phyloP scores from a whole-genome alignment of 1,140 invertebrate species.

The Drosophila rhopaloa region DNA sequence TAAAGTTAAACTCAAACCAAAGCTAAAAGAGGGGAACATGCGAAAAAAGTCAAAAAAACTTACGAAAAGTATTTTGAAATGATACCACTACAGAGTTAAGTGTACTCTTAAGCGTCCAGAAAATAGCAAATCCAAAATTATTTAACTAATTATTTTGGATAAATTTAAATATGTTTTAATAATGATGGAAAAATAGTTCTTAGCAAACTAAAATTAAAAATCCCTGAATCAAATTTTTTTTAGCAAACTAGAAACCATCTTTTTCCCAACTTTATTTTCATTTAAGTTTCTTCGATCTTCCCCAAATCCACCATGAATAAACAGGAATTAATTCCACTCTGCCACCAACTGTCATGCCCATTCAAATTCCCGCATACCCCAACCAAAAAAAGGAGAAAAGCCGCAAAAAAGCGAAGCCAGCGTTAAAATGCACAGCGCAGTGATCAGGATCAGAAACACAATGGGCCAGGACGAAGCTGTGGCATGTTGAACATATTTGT shows the following conservation, averaged over 20 bases:
- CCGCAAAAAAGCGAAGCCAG: conserved; percentile 50
- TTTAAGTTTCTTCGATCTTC: conserved; percentile 13
- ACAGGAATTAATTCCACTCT: conserved; percentile 21
- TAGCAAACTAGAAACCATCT: background rate
- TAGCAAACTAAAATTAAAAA: too few species aligned
- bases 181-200: too few species aligned
- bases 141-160: too few species aligned
- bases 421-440: conserved; percentile 78
- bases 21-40: conserved; percentile 32
- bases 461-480: conserved; percentile 63
- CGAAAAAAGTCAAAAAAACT: conserved; percentile 14
- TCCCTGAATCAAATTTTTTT: too few species aligned
- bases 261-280: background rate
- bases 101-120: too few species aligned
- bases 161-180: too few species aligned
- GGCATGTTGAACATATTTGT: conserved; percentile 82
- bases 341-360: conserved; percentile 16
- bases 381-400: conserved; percentile 20
- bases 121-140: too few species aligned
- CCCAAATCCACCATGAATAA: conserved; percentile 25
- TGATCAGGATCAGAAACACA: conserved; percentile 79
- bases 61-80: background rate
- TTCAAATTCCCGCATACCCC: conserved; percentile 25
- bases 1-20: conserved; percentile 76
- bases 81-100: background rate